phyloP scores from a whole-genome alignment of 2,888 invertebrate genomes.

The Euspilapteryx auroguttella region DNA sequence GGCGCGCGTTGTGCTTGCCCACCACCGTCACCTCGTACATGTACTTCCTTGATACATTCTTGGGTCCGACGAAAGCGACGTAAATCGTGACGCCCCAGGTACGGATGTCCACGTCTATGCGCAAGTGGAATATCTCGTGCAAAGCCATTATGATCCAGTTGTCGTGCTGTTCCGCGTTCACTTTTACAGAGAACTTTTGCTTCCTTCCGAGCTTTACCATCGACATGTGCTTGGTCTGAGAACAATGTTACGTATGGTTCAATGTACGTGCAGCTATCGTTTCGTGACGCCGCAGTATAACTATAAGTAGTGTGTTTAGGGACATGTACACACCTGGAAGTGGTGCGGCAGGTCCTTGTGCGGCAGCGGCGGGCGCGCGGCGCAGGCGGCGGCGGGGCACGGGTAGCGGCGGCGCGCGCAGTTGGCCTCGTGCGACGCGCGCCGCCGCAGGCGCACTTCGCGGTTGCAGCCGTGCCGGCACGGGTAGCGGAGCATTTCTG shows the following conservation, averaged over 20 bases:
- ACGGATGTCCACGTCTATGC: constrained; percentile 32
- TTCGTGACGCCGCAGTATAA: neutral
- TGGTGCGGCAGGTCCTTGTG: constrained; percentile 5
- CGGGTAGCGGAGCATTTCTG: constrained; percentile 54
- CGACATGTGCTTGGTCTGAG: constrained; percentile 27
- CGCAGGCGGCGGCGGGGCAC: constrained; percentile 44
- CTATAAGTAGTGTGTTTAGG: too few relatives aligned
- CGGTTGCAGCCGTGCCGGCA: constrained; percentile 56
- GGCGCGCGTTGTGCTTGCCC: constrained; percentile 27
- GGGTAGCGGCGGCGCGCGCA: constrained; percentile 44
- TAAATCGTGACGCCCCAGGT: constrained; percentile 32
- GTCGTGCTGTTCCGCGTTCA: constrained; percentile 32
- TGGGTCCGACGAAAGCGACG: constrained; percentile 45
- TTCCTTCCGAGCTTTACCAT: constrained; percentile 24
- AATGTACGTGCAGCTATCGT: neutral
- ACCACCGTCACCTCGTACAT: constrained; percentile 33
- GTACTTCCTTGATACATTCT: constrained; percentile 26
- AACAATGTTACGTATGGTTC: constrained; percentile 9
- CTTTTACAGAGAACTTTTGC: constrained; percentile 30
- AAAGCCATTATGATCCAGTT: constrained; percentile 31
- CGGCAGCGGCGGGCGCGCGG: constrained; percentile 5
- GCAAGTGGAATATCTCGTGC: constrained; percentile 34
- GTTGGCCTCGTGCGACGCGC: constrained; percentile 45
- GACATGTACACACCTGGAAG: too few relatives aligned
- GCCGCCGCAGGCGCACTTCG: constrained; percentile 36